Conservation (phyloP, 2,797 vertebrate species). For the Miopithecus talapoin region DNA sequence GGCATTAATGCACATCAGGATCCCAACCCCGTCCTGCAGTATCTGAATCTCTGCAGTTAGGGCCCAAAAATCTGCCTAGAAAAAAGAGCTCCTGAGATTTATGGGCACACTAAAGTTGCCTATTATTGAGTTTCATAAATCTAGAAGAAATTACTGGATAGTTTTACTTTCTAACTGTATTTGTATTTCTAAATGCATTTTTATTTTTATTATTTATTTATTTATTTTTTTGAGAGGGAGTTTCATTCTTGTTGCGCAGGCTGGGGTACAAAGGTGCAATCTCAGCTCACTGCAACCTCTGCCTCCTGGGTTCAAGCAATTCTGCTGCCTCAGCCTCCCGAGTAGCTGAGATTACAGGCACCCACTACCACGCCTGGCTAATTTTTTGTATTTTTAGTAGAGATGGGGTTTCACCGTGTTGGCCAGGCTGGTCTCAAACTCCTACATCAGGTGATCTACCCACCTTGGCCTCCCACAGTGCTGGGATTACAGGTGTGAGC, state of each 20-base stretch:
- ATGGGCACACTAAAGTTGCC: background rate
- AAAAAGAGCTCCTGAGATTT: background rate
- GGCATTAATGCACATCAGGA: background rate
- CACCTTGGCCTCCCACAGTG: background rate
- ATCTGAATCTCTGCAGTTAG: background rate
- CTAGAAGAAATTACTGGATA: background rate
- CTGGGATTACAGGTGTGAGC: background rate
- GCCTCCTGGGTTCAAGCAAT: background rate
- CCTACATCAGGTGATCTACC: background rate
- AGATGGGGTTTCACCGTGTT: background rate
- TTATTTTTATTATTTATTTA: background rate
- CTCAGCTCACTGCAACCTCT: background rate
- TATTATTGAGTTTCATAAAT: background rate
- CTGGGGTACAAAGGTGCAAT: background rate
- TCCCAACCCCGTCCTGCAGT: background rate
- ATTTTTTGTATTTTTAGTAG: background rate
- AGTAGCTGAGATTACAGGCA: background rate
- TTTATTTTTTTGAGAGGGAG: background rate
- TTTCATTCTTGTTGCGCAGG: background rate
- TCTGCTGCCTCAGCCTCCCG: background rate
- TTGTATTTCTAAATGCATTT: background rate
- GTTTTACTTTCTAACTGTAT: background rate
- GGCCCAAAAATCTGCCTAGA: background rate
- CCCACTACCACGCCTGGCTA: background rate
- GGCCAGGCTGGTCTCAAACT: background rate